A percentile compares a stretch with the other conserved stretches of the same genome.
Evolutionary conservation across 2,113 vertebrate species (phyloP).

Genomic region (Castor canadensis): DNA sequence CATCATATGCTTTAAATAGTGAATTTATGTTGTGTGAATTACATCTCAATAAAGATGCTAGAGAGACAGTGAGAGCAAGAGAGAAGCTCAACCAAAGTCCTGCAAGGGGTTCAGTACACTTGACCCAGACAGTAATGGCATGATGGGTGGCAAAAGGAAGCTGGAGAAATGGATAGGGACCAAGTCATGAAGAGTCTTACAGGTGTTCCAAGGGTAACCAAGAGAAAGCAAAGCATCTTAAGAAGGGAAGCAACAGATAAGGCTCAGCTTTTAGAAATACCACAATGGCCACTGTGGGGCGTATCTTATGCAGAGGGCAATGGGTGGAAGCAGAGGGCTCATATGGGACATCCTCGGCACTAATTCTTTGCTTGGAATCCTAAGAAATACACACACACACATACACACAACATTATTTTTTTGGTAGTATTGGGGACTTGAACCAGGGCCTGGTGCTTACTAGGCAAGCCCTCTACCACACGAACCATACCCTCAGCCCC

Average conservation of each 20-base stretch:
- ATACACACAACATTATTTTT: no score
- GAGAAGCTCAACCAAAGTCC: neutral
- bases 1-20: neutral
- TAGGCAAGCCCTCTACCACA: no score
- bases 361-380: neutral
- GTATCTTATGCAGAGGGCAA: neutral
- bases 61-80: neutral
- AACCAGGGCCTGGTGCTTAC: no score
- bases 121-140: neutral
- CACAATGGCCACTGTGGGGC: neutral
- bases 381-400: no score
- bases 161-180: neutral
- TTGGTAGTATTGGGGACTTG: no score
- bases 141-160: neutral
- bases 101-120: neutral
- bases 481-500: no score
- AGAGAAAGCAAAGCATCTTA: neutral
- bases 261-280: neutral
- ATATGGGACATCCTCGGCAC: neutral
- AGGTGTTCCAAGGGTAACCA: neutral
- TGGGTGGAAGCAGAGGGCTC: rapidly evolving
- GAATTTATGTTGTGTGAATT: neutral
- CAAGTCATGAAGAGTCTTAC: neutral
- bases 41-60: neutral
- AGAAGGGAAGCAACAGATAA: neutral